phyloP scores from a whole-genome alignment of 2,113 vertebrate genomes.

The Coryphaenoides rupestris region DNA sequence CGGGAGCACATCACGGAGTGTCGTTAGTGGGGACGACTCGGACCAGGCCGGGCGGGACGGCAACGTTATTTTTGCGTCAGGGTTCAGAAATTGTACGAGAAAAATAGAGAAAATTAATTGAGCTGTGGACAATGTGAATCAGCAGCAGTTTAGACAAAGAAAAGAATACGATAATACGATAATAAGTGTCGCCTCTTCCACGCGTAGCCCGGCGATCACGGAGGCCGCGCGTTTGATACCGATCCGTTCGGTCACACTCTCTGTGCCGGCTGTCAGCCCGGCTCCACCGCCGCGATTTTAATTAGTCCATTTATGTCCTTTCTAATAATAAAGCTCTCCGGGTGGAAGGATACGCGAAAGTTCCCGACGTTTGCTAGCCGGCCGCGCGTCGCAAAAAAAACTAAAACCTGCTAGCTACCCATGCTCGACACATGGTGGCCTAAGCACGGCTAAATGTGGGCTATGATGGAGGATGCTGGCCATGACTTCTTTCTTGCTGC shows the following conservation, averaged over 20 bases:
- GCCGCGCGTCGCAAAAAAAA: slow-evolving; percentile 18
- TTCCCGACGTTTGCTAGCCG: slow-evolving; percentile 80
- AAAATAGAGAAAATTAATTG: no score
- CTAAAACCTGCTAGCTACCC: slow-evolving; percentile 65
- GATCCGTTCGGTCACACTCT: slow-evolving; percentile 97
- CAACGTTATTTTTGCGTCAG: no score
- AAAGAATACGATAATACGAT: no score
- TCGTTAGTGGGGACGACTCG: not conserved
- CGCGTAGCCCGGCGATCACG: not conserved
- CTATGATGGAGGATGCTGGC: slow-evolving; percentile 65
- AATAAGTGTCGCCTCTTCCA: not conserved
- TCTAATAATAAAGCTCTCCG: slow-evolving; percentile 99
- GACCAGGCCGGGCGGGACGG: not conserved
- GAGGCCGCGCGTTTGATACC: slow-evolving; percentile 87
- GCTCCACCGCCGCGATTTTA: slow-evolving; percentile 99
- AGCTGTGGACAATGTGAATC: no score
- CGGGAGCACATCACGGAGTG: not conserved
- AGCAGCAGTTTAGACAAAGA: no score
- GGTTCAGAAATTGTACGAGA: no score
- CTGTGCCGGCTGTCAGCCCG: slow-evolving; percentile 98
- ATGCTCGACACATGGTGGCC: slow-evolving; percentile 79
- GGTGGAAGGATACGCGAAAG: slow-evolving; percentile 98
- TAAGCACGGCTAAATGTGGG: slow-evolving; percentile 83
- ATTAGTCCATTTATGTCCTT: slow-evolving; percentile 99
- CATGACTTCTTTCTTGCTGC: slow-evolving; percentile 61